A percentile compares a stretch with the other conserved stretches of the same genome.
phyloP scores from a whole-genome alignment of 2,888 invertebrate genomes.

The Gibbula magus region DNA sequence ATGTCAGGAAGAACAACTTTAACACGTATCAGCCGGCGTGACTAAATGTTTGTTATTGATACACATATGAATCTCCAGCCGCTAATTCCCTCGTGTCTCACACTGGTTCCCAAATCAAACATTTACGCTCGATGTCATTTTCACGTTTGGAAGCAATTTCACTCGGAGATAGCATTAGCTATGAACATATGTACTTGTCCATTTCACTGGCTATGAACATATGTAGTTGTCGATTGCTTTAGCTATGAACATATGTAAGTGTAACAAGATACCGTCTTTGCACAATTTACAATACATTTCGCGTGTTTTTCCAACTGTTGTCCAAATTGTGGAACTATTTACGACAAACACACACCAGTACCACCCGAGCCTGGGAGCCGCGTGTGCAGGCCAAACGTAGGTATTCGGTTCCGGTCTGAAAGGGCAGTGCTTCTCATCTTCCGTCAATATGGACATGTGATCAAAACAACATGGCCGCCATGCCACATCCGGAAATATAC shows the following conservation, averaged over 20 bases:
- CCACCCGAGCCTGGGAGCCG: neutral
- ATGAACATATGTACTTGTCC: neutral
- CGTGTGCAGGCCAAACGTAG: neutral
- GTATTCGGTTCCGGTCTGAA: neutral
- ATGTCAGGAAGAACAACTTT: neutral
- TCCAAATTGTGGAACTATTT: slow-evolving; percentile 26
- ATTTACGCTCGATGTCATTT: neutral
- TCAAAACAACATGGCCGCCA: slow-evolving; percentile 21
- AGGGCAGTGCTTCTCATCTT: neutral
- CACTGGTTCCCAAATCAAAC: slow-evolving; percentile 6
- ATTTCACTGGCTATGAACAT: neutral
- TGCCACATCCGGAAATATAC: neutral
- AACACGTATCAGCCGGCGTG: neutral
- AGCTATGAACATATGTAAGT: slow-evolving; percentile 11
- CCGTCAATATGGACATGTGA: slow-evolving; percentile 4
- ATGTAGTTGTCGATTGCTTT: neutral
- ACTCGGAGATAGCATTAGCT: neutral
- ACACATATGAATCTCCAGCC: neutral
- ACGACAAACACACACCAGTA: neutral
- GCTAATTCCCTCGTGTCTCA: neutral
- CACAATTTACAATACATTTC: slow-evolving; percentile 18
- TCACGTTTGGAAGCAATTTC: neutral
- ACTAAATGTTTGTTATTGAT: slow-evolving; percentile 18
- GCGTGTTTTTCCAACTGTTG: slow-evolving; percentile 19
- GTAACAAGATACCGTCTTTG: slow-evolving; percentile 8